These are phyloP conservation scores for Calephelis virginiensis DNA, from an alignment of 1,140 invertebrate species.

Conservation along the genomic window DNA sequence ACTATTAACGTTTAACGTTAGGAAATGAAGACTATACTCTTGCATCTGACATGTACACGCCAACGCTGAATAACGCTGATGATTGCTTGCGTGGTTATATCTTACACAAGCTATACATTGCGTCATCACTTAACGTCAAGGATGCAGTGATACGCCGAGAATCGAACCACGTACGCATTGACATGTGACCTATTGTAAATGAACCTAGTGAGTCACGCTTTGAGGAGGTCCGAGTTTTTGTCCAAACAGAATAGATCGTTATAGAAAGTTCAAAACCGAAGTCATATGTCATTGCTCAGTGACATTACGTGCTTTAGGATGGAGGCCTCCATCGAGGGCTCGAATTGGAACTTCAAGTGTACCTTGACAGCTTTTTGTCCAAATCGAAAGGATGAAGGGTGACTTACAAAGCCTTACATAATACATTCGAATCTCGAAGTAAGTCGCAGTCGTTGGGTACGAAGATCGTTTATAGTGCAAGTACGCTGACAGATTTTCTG, in stretches of 20 bases:
- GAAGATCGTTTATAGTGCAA: no score
- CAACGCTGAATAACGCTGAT: background rate
- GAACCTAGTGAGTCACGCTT: constrained; percentile 19
- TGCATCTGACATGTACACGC: background rate
- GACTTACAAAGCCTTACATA: no score
- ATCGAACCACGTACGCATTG: constrained; percentile 22
- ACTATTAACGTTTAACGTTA: no score
- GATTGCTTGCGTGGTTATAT: constrained; percentile 2
- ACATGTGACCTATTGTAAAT: constrained; percentile 28
- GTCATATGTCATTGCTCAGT: background rate
- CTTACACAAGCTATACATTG: constrained; percentile 7
- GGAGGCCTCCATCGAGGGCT: no score
- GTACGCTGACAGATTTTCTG: no score
- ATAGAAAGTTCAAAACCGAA: constrained; percentile 3
- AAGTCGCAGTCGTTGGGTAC: no score
- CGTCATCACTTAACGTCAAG: constrained; percentile 45
- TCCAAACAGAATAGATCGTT: constrained; percentile 7
- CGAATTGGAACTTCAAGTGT: no score
- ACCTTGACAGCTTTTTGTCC: no score
- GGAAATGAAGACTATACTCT: background rate
- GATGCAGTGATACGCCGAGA: constrained; percentile 22
- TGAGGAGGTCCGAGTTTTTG: background rate
- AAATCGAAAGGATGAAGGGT: no score
- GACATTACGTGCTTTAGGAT: background rate
- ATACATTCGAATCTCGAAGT: constrained; percentile 1